Evolutionary conservation across 1,140 invertebrate species (phyloP), one percentile per base, ranked within the genome.

Genomic region (Mesaphorura yosii): DNA sequence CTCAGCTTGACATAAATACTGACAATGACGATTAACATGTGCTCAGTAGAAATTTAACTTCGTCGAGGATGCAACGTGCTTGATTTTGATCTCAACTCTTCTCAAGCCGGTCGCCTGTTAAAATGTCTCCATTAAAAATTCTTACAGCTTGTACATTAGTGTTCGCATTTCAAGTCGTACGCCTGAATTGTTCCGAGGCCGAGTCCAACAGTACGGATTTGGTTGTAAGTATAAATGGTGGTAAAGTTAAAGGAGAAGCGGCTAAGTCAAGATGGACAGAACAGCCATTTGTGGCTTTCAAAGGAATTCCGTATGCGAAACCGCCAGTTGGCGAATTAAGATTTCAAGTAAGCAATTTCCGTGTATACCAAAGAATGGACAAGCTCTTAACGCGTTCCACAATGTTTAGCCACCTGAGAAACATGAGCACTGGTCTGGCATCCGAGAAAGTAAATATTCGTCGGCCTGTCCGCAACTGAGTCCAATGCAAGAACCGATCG

Each of bases 221-320:
- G 22, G 17, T 20, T 22, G 40, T 42, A 10, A 20, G 22, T 12
- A 42, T 20, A 7, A 22, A 42, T 7, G 14, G 12, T 42, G 20
- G 20, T 6, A 37, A 6, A 20, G 2, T 5, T 5, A 0, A 0
- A 17, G n/a, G 2, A 1, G 17, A 2, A 26, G 20, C 29, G 22
- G 2, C 3, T 12, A n/a, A 7, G 6, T 20, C 14, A n/a, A 29
- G 3, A 19, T 34, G 46, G 20, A 6, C 2, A 31, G 19, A 19
- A n/a, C 31, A n/a, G 10, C 31, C 31, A 34, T 34, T 34, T 34
- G n/a, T 34, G 10, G 31, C 10, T 10, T 34, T 34, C n/a, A 34
- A 34, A n/a, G 76, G 76, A 12, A 73, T 81, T 47, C 79, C 79
- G 15, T 81, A 76, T 59, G 78, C 78, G 2, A 63, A 73, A 55